Evolutionary conservation across 2,113 vertebrate species (phyloP).

Genomic region (Poeciliopsis prolifica): DNA sequence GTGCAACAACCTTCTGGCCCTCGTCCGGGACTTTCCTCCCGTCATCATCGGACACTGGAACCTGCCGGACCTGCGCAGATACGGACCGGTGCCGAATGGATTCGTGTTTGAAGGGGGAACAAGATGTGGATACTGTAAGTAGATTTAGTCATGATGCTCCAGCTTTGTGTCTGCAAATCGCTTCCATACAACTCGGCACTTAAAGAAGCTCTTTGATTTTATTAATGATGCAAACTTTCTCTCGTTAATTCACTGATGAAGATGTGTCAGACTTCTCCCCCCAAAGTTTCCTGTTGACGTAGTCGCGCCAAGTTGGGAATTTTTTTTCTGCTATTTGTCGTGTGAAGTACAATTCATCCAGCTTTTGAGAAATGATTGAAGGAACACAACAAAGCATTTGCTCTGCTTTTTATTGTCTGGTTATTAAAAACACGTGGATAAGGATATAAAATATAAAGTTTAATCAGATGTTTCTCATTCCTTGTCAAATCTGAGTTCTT

Average conservation of each 20-base stretch:
- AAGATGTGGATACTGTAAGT: conserved; percentile 97
- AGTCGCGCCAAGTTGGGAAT: not conserved
- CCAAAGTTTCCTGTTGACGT: not conserved
- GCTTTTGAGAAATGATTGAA: not conserved
- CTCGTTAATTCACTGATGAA: not conserved
- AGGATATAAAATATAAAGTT: not conserved
- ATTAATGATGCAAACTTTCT: not conserved
- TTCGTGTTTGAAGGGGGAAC: conserved; percentile 99
- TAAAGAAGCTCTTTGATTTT: not conserved
- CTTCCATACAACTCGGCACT: not conserved
- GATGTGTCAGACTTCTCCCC: not conserved
- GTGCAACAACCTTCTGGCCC: conserved; percentile 91
- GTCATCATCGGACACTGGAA: conserved; percentile 90
- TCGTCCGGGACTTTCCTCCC: conserved; percentile 87
- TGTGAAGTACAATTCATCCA: conserved; percentile 7
- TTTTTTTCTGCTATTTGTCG: not conserved
- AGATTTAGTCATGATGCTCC: not conserved
- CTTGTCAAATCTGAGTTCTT: too few relatives aligned
- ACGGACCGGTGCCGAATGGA: conserved; percentile 90
- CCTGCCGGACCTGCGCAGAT: conserved; percentile 92
- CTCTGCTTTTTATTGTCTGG: not conserved
- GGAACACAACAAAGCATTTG: not conserved
- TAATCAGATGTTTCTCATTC: too few relatives aligned
- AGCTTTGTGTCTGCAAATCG: not conserved
- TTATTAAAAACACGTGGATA: not conserved